phyloP scores from a whole-genome alignment of 2,797 vertebrate genomes.

The Silurus aristotelis region DNA sequence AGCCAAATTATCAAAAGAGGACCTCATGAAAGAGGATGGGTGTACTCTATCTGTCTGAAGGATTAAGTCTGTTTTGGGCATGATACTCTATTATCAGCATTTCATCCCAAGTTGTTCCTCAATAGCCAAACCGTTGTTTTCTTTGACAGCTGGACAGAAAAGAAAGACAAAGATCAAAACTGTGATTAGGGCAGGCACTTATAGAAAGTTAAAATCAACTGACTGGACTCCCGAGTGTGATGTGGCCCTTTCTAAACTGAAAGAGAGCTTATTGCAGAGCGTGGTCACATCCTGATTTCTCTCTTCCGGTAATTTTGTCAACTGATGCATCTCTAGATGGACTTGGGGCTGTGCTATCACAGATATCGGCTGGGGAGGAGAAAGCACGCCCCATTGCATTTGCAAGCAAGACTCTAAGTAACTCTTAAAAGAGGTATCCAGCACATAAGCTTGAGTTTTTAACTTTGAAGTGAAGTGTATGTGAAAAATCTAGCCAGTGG shows the following conservation, averaged over 20 bases:
- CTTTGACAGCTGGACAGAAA: conserved; percentile 44
- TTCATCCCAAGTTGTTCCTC: conserved; percentile 36
- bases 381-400: neutral
- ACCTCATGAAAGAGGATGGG: too few species aligned
- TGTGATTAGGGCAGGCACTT: neutral
- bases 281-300: conserved; percentile 15
- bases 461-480: neutral
- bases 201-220: neutral
- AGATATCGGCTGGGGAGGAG: neutral
- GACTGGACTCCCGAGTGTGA: conserved; percentile 32
- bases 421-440: neutral
- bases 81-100: too few species aligned
- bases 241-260: neutral
- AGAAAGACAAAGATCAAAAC: neutral
- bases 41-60: too few species aligned
- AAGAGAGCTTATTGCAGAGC: neutral
- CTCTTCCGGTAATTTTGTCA: neutral
- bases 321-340: neutral
- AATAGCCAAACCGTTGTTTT: neutral
- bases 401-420: conserved; percentile 11
- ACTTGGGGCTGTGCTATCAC: neutral
- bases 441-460: neutral
- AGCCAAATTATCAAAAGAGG: too few species aligned
- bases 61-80: too few species aligned
- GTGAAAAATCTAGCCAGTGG: neutral